Percentiles rank a stretch among this genome's conserved stretches.
Conservation (phyloP, 2,888 invertebrate genomes). For the Steinernema carpocapsae region DNA sequence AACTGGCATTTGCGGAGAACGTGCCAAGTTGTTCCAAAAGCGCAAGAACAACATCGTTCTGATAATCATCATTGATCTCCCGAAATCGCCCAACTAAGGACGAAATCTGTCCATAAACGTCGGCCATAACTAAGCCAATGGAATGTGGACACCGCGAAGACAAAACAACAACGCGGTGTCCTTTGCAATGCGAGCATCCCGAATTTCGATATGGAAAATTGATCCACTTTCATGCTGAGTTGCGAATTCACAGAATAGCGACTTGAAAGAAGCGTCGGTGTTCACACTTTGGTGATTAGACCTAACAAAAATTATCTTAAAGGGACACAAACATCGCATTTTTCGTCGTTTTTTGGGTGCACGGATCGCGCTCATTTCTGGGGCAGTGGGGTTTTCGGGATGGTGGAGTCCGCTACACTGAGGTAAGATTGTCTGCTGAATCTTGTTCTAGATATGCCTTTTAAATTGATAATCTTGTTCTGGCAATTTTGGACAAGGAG, state of each 20-base stretch:
- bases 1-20: neutral
- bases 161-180: neutral
- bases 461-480: too few species aligned
- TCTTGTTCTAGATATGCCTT: too few species aligned
- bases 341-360: too few species aligned
- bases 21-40: conserved; percentile 10
- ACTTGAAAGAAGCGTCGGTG: conserved; percentile 6
- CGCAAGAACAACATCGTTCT: neutral
- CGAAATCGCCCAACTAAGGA: neutral
- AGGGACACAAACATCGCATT: too few species aligned
- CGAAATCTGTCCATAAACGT: neutral
- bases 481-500: too few species aligned
- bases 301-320: neutral
- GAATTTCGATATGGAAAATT: neutral
- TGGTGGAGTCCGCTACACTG: too few species aligned
- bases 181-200: neutral
- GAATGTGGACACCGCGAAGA: too few species aligned
- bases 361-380: too few species aligned
- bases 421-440: too few species aligned
- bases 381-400: too few species aligned
- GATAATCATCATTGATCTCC: neutral
- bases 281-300: neutral
- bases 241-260: conserved; percentile 25
- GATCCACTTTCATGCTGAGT: conserved; percentile 10
- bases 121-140: neutral